These are phyloP conservation scores for Trichomalopsis sarcophagae DNA, from an alignment of 1,140 invertebrate genomes.

Conservation along the genomic window DNA sequence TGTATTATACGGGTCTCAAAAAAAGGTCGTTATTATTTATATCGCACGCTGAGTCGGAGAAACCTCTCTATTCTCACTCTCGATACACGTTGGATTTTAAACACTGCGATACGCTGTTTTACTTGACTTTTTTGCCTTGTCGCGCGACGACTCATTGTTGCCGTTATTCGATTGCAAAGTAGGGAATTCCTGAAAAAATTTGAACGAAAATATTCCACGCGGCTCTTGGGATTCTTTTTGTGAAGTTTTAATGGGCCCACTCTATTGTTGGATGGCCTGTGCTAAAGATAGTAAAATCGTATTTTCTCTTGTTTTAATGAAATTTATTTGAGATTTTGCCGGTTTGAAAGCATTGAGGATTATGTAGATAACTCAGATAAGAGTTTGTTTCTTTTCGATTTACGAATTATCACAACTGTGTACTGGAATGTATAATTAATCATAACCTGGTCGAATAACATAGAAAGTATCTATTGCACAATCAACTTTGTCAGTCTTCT, in stretches of 20 bases:
- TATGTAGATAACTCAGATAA: too few species aligned
- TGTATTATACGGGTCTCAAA: background rate
- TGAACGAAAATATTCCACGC: too few species aligned
- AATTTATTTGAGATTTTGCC: too few species aligned
- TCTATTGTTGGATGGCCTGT: background rate
- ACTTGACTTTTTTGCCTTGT: background rate
- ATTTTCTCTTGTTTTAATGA: too few species aligned
- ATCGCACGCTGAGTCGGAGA: background rate
- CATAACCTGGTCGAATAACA: too few species aligned
- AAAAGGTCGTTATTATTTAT: slow-evolving; percentile 1
- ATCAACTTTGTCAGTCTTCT: too few species aligned
- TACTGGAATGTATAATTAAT: too few species aligned
- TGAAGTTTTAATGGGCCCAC: background rate
- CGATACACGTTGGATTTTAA: background rate
- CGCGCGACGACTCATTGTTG: background rate
- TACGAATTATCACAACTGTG: too few species aligned
- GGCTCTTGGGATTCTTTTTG: too few species aligned
- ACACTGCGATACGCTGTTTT: background rate
- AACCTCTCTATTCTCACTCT: background rate
- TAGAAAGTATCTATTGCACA: too few species aligned
- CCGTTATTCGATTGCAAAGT: background rate
- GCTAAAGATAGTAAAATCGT: background rate
- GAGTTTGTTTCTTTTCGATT: too few species aligned
- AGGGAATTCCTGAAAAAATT: background rate
- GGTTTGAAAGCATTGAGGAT: too few species aligned